Evolutionary conservation across 1,140 invertebrate species (phyloP).

Genomic region (Tenebrio molitor): DNA sequence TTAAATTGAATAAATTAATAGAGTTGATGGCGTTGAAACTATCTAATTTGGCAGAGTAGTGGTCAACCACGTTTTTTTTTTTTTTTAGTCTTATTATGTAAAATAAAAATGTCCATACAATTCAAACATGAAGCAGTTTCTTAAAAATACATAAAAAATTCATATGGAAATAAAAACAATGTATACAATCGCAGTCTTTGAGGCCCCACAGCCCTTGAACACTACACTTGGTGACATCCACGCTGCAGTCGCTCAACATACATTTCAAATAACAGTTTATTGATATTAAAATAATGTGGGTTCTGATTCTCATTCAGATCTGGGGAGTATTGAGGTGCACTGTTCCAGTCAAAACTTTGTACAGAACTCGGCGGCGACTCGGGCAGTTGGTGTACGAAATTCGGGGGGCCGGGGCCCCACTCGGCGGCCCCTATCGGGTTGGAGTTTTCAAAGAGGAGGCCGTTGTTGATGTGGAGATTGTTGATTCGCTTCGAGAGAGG

Average conservation of each 20-base stretch:
- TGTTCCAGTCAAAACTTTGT: constrained; percentile 58
- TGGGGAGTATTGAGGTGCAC: constrained; percentile 68
- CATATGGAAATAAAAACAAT: constrained; percentile 1
- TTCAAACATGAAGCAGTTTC: no score
- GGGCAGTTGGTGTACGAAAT: constrained; percentile 46
- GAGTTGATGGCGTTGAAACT: background rate
- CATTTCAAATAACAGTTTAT: constrained; percentile 74
- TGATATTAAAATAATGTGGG: constrained; percentile 76
- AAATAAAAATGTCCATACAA: constrained; percentile 11
- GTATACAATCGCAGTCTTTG: constrained; percentile 13
- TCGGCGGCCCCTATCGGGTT: constrained; percentile 47
- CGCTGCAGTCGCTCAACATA: constrained; percentile 73
- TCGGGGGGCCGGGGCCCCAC: constrained; percentile 59
- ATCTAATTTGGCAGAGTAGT: background rate
- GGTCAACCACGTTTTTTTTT: no score
- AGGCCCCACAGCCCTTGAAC: background rate
- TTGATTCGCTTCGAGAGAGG: constrained; percentile 84
- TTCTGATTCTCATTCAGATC: constrained; percentile 71
- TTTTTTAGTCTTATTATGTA: background rate
- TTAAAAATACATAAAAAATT: constrained; percentile 1
- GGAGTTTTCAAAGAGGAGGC: constrained; percentile 54
- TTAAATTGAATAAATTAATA: background rate
- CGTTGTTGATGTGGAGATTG: constrained; percentile 80
- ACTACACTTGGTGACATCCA: constrained; percentile 55
- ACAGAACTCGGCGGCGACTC: constrained; percentile 57